Percentiles rank a stretch among this genome's conserved stretches.
These are phyloP conservation scores for Ceratoteleas bidentatus DNA, from an alignment of 1,140 invertebrate species.

Conservation along the genomic window DNA sequence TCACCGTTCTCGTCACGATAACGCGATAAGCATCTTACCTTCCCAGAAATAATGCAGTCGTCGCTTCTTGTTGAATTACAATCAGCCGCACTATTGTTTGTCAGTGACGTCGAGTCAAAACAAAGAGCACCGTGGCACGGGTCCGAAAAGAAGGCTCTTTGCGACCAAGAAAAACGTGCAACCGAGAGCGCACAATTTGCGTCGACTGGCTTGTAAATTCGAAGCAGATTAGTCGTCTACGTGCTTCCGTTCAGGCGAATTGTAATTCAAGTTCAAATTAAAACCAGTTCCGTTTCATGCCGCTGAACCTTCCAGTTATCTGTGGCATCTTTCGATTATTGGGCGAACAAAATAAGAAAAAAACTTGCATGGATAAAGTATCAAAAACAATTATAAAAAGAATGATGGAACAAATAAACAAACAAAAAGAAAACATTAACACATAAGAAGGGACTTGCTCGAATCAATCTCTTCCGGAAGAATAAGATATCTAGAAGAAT, in stretches of 20 bases:
- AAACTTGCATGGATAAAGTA: no score
- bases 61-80: background rate
- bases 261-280: conserved; percentile 66
- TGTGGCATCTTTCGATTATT: conserved; percentile 22
- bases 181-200: conserved; percentile 15
- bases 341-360: no score
- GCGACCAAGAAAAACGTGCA: background rate
- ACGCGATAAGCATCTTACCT: conserved; percentile 23
- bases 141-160: no score
- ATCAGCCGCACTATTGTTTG: background rate
- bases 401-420: no score
- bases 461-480: no score
- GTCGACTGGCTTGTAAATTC: conserved; percentile 34
- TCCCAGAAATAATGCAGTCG: background rate
- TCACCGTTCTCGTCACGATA: conserved; percentile 12
- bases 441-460: no score
- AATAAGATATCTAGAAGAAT: no score
- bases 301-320: conserved; percentile 38
- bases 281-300: conserved; percentile 52
- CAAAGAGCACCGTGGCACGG: no score
- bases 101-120: background rate
- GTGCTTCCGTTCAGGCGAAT: conserved; percentile 51
- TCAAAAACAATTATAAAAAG: no score
- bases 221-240: conserved; percentile 50
- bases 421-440: no score